Evolutionary conservation across 2,113 vertebrate species (phyloP), one percentile per base, ranked within the genome.

Genomic region (Pterophyllum scalare): DNA sequence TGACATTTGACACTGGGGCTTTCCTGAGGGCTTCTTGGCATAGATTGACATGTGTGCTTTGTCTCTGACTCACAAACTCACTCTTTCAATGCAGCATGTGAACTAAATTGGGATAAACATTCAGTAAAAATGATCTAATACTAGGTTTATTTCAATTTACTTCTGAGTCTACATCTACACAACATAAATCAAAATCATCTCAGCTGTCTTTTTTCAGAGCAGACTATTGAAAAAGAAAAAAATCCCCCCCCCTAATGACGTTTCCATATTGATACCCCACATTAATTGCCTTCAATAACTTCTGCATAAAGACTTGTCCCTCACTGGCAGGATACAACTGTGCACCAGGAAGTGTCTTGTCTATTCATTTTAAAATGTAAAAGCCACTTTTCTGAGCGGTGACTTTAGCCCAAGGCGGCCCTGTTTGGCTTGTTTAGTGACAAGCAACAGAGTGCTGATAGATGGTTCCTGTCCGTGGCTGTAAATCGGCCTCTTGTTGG

Each of bases 401-500:
- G 83, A 76, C 72, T 90, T 86, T 85, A 79, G 87, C 88, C 82
- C 26, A 60, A 75, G 88, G 91, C 87, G 2, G 75, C 77, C 59
- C 49, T 24, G 77, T 84, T 54, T 82, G 83, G 67, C 77, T 79
- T 31, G 79, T 76, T 81, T 43, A 70, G 87, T 91, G 93, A 91
- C 91, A 92, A 76, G 79, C 87, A 79, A 77, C 91, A 89, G 90
- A 88, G 90, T 85, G 88, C 88, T 95, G 94, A 95, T 94, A 86
- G 92, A 95, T 94, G 90, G 88, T 77, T 88, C 90, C 91, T 88
- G 87, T 92, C 87, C 79, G 1, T 89, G 90, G 85, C 89, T 92
- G 82, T 95, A 93, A 95, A 95, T 94, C 78, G 87, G 89, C 76
- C 90, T 95, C 92, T 94, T 95, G 94, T 94, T 93, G 93, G 86